Percentiles rank a stretch among this genome's conserved stretches.
Conservation (phyloP, 2,113 vertebrate species). For the Ascaphus truei region DNA sequence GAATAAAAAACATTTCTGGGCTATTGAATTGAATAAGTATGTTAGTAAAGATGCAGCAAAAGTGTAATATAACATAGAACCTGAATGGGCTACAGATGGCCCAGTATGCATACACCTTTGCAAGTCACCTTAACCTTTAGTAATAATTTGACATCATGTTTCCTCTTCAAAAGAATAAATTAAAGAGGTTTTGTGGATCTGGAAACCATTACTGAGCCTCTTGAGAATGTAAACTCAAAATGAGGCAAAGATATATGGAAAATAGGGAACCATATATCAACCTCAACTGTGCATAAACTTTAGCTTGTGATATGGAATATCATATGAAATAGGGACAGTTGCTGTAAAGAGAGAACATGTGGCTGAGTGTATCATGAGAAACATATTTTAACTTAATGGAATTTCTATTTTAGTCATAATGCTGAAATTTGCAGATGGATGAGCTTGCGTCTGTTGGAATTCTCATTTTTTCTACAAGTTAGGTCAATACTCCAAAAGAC, state of each 20-base stretch:
- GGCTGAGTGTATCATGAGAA: neutral
- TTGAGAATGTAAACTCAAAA: conserved; percentile 1
- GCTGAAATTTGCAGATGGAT: too few relatives aligned
- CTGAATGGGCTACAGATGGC: conserved; percentile 13
- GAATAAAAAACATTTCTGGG: neutral
- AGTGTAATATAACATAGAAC: neutral
- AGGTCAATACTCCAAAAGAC: too few relatives aligned
- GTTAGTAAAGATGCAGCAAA: neutral
- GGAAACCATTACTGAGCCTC: conserved; percentile 23
- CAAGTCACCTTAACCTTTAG: conserved; percentile 21
- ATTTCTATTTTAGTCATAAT: too few relatives aligned
- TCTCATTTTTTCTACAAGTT: too few relatives aligned
- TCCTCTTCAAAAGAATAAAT: conserved; percentile 36
- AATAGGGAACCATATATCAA: conserved; percentile 7
- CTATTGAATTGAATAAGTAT: neutral
- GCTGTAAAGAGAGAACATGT: neutral
- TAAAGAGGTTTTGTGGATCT: conserved; percentile 17
- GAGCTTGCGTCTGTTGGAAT: too few relatives aligned
- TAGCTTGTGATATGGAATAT: conserved; percentile 9
- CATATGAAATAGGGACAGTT: neutral
- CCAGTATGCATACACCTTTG: neutral
- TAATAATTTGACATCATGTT: conserved; percentile 32
- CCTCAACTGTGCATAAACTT: neutral
- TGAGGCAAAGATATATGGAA: neutral
- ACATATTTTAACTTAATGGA: neutral